Conservation (phyloP, 53 echinoderm and acorn worm species). For the Stichopus horrens region DNA sequence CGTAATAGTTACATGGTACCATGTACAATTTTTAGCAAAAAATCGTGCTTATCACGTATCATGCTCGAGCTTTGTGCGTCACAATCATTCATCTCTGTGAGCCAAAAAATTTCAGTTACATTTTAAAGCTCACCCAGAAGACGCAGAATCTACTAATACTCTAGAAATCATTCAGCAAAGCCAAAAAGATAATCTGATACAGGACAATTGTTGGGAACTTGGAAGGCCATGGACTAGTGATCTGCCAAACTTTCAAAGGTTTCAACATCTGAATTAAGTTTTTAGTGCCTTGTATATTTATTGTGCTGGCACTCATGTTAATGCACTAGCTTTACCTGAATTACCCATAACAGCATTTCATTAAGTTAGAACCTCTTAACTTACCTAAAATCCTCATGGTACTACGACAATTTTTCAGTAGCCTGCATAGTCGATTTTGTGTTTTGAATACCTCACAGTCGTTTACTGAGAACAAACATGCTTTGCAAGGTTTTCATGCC, state of each 20-base stretch:
- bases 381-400: too few relatives aligned
- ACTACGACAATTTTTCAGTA: too few relatives aligned
- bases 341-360: too few relatives aligned
- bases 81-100: background rate
- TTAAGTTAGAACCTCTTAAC: too few relatives aligned
- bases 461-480: too few relatives aligned
- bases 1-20: too few relatives aligned
- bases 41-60: slow-evolving; percentile 6
- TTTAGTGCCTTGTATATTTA: background rate
- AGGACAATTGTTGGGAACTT: background rate
- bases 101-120: background rate
- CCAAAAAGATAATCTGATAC: background rate
- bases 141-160: background rate
- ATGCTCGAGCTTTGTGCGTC: background rate
- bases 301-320: slow-evolving; percentile 2
- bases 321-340: background rate
- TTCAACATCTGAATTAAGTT: background rate
- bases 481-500: too few relatives aligned
- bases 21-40: background rate
- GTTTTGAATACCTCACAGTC: too few relatives aligned
- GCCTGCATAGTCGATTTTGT: too few relatives aligned
- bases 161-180: slow-evolving; percentile 6
- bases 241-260: background rate
- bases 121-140: slow-evolving; percentile 2
- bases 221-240: too few relatives aligned